Evolutionary conservation across 1,140 invertebrate genomes (phyloP).

Genomic region (Protaetia brevitarsis): DNA sequence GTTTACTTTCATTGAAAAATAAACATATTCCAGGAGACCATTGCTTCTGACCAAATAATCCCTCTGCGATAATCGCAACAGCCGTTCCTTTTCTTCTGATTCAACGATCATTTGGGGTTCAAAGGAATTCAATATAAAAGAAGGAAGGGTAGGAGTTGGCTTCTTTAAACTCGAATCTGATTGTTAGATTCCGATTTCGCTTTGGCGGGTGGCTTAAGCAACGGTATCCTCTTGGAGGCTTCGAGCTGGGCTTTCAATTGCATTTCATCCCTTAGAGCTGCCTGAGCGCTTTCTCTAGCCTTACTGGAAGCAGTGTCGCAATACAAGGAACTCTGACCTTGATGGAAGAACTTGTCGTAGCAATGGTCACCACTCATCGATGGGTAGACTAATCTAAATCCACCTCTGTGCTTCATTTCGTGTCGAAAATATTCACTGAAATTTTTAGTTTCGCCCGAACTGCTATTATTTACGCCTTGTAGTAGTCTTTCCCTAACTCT

Average conservation of each 20-base stretch:
- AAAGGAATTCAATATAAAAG: slow-evolving; percentile 49
- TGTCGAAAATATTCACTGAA: slow-evolving; percentile 43
- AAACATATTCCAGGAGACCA: slow-evolving; percentile 61
- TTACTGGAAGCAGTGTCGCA: slow-evolving; percentile 75
- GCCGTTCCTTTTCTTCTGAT: slow-evolving; percentile 61
- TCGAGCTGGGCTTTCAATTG: slow-evolving; percentile 52
- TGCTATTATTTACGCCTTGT: slow-evolving; percentile 53
- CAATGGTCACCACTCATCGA: slow-evolving; percentile 44
- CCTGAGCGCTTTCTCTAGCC: slow-evolving; percentile 65
- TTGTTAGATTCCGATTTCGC: slow-evolving; percentile 23
- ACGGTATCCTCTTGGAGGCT: slow-evolving; percentile 40
- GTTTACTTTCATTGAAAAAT: slow-evolving; percentile 53
- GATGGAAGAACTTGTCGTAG: slow-evolving; percentile 72
- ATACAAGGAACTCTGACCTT: slow-evolving; percentile 68
- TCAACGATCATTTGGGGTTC: slow-evolving; percentile 62
- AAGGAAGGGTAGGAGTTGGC: slow-evolving; percentile 11
- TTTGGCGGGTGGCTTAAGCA: slow-evolving; percentile 30
- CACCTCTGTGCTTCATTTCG: slow-evolving; percentile 54
- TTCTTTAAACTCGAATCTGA: not conserved
- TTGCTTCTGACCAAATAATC: slow-evolving; percentile 63
- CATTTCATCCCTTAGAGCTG: slow-evolving; percentile 60
- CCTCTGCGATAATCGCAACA: slow-evolving; percentile 57
- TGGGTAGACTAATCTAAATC: slow-evolving; percentile 64
- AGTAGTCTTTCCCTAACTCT: slow-evolving; percentile 63
- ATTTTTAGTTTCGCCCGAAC: slow-evolving; percentile 34